Conservation (phyloP, 53 echinoderm and acorn worm genomes). For the Antedon mediterranea region DNA sequence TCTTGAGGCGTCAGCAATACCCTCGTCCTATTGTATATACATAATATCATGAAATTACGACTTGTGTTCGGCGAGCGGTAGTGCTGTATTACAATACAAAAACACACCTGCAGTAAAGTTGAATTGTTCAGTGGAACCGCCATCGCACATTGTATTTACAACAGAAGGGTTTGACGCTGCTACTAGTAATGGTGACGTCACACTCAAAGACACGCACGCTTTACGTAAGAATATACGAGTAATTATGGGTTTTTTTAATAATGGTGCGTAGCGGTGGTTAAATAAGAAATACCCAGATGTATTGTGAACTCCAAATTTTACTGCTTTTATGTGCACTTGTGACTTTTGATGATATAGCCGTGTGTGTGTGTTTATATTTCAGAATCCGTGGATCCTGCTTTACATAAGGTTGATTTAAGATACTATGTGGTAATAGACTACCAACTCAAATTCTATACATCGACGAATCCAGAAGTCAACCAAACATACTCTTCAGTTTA, state of each 20-base stretch:
- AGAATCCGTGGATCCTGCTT: not conserved
- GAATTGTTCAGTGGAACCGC: not conserved
- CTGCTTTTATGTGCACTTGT: too few relatives aligned
- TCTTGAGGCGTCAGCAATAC: not conserved
- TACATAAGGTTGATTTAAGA: not conserved
- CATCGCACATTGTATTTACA: too few relatives aligned
- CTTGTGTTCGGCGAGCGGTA: not conserved
- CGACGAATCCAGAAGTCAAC: not conserved
- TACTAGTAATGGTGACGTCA: too few relatives aligned
- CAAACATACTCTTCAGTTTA: not conserved
- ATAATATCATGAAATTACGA: not conserved
- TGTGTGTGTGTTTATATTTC: too few relatives aligned
- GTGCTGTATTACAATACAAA: not conserved
- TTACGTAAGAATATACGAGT: too few relatives aligned
- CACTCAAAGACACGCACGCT: too few relatives aligned
- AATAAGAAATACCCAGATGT: too few relatives aligned
- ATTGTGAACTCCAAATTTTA: too few relatives aligned
- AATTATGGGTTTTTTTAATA: too few relatives aligned
- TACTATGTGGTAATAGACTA: not conserved
- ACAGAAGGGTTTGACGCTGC: too few relatives aligned
- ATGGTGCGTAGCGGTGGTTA: too few relatives aligned
- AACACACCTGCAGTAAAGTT: not conserved
- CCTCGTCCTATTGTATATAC: not conserved
- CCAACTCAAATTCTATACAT: not conserved
- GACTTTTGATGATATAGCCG: too few relatives aligned